Base-by-base conservation (phyloP, 2,888 invertebrate species). In the Entomobrya proxima region DNA sequence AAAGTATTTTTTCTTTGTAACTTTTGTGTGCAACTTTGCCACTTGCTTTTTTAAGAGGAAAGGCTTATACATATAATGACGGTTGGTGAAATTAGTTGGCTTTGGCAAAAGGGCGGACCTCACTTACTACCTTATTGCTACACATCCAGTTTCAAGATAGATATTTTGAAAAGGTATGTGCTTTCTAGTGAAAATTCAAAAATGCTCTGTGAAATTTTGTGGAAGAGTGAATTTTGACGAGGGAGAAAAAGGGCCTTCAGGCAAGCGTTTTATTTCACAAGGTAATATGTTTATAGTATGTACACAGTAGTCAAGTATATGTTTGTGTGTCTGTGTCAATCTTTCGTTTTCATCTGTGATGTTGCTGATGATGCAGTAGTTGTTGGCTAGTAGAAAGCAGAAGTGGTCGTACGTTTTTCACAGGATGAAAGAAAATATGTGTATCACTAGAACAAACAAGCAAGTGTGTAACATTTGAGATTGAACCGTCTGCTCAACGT, bases 371-470 rank as follows among this genome's bases (percentile, higher is more conserved):
- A n/a, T n/a, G n/a, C n/a, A n/a, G n/a, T n/a, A n/a, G n/a, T n/a
- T n/a, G n/a, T n/a, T n/a, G n/a, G n/a, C n/a, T n/a, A n/a, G n/a
- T n/a, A n/a, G n/a, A n/a, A n/a, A 11, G 9, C 30, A 2, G 58
- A 2, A 30, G 30, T 58, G 30, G 58, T 30, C n/a, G n/a, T n/a
- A n/a, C n/a, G n/a, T n/a, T n/a, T n/a, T n/a, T n/a, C n/a, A n/a
- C n/a, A n/a, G 15, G 6, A 9, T 58, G 58, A 30, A 58, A n/a
- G 30, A 58, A 30, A 58, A 11, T 58, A 30, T 30, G n/a, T n/a
- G 58, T 30, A 58, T 58, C 58, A 30, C 27, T 58, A 30, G 58
- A 58, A 30, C 58, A 58, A 58, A 58, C 58, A 58, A 58, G 58
- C 30, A 9, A 30, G 58, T 58, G n/a, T 52, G 52, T 21, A 52